These are phyloP conservation scores for Caenorhabditis tropicalis DNA, from an alignment of 1,140 invertebrate genomes.

Conservation along the genomic window DNA sequence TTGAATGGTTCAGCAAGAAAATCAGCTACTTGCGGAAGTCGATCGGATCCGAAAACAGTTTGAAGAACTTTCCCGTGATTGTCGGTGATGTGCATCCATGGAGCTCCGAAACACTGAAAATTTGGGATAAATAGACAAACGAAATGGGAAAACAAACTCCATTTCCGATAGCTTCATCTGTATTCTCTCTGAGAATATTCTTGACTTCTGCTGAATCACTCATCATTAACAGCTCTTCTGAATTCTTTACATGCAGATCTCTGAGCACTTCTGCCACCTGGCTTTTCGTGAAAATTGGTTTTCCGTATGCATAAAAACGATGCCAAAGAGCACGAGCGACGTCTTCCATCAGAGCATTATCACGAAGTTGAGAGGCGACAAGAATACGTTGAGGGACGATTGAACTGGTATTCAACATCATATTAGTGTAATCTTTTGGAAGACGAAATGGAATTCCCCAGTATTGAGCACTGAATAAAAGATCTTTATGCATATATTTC, in stretches of 20 bases:
- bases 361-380: conserved; percentile 5
- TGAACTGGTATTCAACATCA: not conserved
- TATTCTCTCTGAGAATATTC: conserved; percentile 18
- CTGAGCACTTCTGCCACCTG: conserved; percentile 11
- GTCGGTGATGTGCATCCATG: conserved; percentile 37
- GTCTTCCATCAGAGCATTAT: conserved; percentile 19
- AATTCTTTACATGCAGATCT: conserved; percentile 19
- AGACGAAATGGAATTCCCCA: conserved; percentile 23
- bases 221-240: not conserved
- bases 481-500: conserved; percentile 26
- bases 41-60: conserved; percentile 29
- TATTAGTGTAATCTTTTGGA: not conserved
- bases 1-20: conserved; percentile 23
- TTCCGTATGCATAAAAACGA: conserved; percentile 20
- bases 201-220: conserved; percentile 29
- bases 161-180: conserved; percentile 28
- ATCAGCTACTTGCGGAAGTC: conserved; percentile 22
- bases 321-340: conserved; percentile 21
- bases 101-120: conserved; percentile 27
- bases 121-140: not conserved
- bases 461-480: conserved; percentile 24
- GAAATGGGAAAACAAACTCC: not conserved
- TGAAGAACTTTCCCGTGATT: conserved; percentile 18
- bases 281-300: conserved; percentile 12
- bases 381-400: conserved; percentile 20